Evolutionary conservation across 64 coral and sea anemone species (phyloP), one percentile per base, ranked within the genome.

Genomic region (Pocillopora verrucosa): DNA sequence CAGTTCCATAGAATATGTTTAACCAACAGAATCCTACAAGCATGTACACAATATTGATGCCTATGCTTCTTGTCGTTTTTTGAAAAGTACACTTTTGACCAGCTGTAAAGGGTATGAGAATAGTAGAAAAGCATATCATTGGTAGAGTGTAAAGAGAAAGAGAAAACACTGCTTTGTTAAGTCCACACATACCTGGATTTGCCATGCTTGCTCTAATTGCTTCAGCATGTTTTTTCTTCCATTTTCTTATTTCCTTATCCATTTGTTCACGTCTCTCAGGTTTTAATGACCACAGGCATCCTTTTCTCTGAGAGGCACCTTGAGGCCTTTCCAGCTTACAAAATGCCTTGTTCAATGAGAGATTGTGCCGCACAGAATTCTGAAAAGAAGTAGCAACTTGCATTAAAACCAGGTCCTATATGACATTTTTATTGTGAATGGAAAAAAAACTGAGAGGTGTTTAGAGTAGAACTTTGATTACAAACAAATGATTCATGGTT

Each of bases 191-290:
- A 99, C 97, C 97, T 99, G 97, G 97, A 88, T 95, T 61, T 24
- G 97, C 97, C 97, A 99, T 99, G 51, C 97, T 99, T 13, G 97
- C 97, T 93, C 91, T 76, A 75, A 99, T 99, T 38, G 97, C 94
- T 79, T 95, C 97, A 61, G 91, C 86, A 74, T 99, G 97, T 73
- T 99, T 99, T 65, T 99, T 99, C 60, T 99, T 99, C 97, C 97
- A 99, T 88, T 99, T 99, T 76, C 77, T 99, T 73, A 99, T 99
- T 77, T 99, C 97, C 87, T 99, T 99, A 17, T 92, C 88, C 97
- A 99, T 99, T 67, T 99, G 97, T 60, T 95, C 97, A 75, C 88
- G 90, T 20, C 93, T 95, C 72, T 99, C 97, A 0, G 97, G 97
- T 80, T 94, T 95, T 1, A 99, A 69, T 9, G 97, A 95, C 97